These are phyloP conservation scores for Myiagra hebetior DNA, from an alignment of 2,113 vertebrate genomes.

Conservation along the genomic window DNA sequence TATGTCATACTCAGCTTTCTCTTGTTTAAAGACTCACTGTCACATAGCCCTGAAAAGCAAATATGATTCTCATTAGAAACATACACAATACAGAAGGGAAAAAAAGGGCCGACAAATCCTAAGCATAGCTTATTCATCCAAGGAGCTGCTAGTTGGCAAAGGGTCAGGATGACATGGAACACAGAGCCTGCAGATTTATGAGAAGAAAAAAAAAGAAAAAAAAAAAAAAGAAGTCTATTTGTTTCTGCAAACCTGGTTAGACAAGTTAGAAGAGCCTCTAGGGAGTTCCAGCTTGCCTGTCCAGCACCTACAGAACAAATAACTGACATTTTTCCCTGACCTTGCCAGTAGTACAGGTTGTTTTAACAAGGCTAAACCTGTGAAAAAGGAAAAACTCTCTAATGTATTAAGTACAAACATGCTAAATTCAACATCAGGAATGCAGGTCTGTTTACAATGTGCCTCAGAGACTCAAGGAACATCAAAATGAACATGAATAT, in stretches of 20 bases:
- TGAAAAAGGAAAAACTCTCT: not conserved
- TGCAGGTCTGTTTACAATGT: slow-evolving; percentile 52
- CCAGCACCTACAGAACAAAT: slow-evolving; percentile 61
- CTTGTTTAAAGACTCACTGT: slow-evolving; percentile 17
- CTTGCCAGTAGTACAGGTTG: slow-evolving; percentile 61
- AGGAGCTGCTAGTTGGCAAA: not conserved
- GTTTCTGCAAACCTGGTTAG: slow-evolving; percentile 17
- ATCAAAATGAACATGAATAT: slow-evolving; percentile 68
- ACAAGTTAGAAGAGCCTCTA: slow-evolving; percentile 49
- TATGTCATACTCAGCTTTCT: not conserved
- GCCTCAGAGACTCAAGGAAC: slow-evolving; percentile 36
- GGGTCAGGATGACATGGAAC: not conserved
- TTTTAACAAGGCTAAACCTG: slow-evolving; percentile 59
- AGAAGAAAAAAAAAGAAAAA: not conserved
- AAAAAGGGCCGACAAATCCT: not conserved
- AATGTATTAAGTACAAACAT: slow-evolving; percentile 31
- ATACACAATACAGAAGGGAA: not conserved
- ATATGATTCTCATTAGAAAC: slow-evolving; percentile 31
- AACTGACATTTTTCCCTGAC: slow-evolving; percentile 35
- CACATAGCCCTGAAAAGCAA: slow-evolving; percentile 9
- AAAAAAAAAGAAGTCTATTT: not conserved
- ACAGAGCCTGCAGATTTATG: not conserved
- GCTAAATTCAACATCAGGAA: slow-evolving; percentile 55
- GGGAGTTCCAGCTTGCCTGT: slow-evolving; percentile 59
- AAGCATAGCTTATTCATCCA: not conserved